Base-by-base conservation (phyloP, 2,888 invertebrate genomes). In the Pteria penguin region DNA sequence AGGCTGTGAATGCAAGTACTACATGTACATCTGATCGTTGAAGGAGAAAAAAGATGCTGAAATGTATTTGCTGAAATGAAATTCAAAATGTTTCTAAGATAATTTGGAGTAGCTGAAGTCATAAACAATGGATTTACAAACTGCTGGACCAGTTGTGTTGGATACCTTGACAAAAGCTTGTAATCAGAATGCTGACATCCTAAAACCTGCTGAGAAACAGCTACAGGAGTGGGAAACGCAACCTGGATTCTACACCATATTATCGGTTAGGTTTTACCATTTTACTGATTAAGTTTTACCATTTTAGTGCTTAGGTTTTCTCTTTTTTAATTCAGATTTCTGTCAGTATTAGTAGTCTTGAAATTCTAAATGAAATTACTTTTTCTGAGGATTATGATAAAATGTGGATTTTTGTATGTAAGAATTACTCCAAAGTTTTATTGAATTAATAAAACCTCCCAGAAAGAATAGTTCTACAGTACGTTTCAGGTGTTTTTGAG, bases 181-280 rank as follows among this genome's bases (percentile, higher is more conserved):
- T 75, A 97, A 96, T 93, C 97, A 97, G 92, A 95, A 96, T 92
- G 94, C 96, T 18, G 95, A 95, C 82, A 93, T 96, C 57, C 93
- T 98, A 72, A 97, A 97, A 92, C 96, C 96, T 57, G 97, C 98
- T 32, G 97, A 97, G 92, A 94, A 95, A 83, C 96, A 96, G 89
- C 94, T 98, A 27, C 94, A 94, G 86, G 95, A 96, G 93, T 97
- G 97, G 97, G 97, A 98, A 93, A 95, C 94, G 31, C 95, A 97
- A 91, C 95, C 96, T 33, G 97, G 97, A 33, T 98, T 97, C 93
- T 97, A 97, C 92, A 95, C 96, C 74, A 95, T 96, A 27, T 93
- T 98, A 81, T 93, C 96, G 92, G 96, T 96, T 93, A 94, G 94
- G 57, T 32, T 11, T 33, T 52, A n/a, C 31, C 14, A 0, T 45